phyloP scores from a whole-genome alignment of 2,113 vertebrate genomes.

The Atractosteus spatula region DNA sequence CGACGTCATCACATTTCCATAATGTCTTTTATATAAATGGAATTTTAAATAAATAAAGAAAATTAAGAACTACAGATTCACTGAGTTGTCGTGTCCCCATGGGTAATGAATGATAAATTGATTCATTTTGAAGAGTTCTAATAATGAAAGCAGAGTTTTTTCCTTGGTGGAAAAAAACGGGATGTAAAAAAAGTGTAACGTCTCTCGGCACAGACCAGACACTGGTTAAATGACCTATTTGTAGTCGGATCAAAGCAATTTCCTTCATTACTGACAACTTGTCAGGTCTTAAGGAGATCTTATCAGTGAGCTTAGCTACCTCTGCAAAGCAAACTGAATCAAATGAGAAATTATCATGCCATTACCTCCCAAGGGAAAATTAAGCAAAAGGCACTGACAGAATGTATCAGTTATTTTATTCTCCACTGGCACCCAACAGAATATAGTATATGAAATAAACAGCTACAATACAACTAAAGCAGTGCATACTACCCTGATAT shows the following conservation, averaged over 20 bases:
- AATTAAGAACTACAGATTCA: constrained; percentile 50
- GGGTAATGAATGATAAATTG: constrained; percentile 44
- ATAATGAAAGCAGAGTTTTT: constrained; percentile 35
- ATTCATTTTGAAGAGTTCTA: constrained; percentile 41
- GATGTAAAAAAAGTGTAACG: constrained; percentile 38
- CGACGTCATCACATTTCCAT: too few species aligned
- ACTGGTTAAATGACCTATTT: constrained; percentile 69
- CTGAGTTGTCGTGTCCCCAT: constrained; percentile 47
- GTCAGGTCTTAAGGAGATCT: constrained; percentile 64
- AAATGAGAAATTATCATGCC: constrained; percentile 59
- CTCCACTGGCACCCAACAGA: not conserved
- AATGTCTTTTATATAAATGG: too few species aligned
- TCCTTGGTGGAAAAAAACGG: not conserved
- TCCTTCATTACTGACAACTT: constrained; percentile 69
- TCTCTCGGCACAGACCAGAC: constrained; percentile 52
- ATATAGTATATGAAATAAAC: not conserved
- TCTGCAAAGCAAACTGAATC: constrained; percentile 58
- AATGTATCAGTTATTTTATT: not conserved
- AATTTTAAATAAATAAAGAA: constrained; percentile 56
- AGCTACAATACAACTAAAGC: not conserved
- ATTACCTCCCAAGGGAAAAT: constrained; percentile 47
- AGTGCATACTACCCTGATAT: too few species aligned
- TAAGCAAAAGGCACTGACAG: constrained; percentile 19
- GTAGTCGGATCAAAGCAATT: constrained; percentile 67
- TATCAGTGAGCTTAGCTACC: constrained; percentile 59